Evolutionary conservation across 37 sponge, comb jelly and placozoan genomes (phyloP), one percentile per base, ranked within the genome.

Genomic region (Geodia barretti): DNA sequence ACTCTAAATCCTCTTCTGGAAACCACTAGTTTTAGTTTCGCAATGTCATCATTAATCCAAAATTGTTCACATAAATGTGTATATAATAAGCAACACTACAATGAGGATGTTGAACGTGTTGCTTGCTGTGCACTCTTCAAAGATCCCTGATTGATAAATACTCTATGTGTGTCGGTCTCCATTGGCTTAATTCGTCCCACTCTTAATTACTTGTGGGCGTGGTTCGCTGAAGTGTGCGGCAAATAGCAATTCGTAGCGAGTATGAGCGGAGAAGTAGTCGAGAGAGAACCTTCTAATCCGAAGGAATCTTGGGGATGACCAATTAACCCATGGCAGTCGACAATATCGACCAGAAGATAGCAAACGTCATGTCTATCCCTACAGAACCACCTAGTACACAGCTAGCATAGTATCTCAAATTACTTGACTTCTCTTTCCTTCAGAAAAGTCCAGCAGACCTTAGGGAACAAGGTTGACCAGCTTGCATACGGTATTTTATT

Each of bases 261-360:
- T 47, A 47, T 47, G 11, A 47, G 11, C 14, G 11, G 11, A 47
- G 84, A 70, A 8, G 75, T n/a, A 70, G 4, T 40, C 19, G 24
- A 64, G 58, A 36, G 83, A 83, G 62, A 79, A 91, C 47, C 73
- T 79, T 21, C 60, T 93, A 23, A 81, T n/a, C 92, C 0, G 79
- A 39, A 19, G 94, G 94, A 68, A 83, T 93, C 4, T 72, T 93
- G 20, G 89, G 84, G 19, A 40, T 93, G n/a, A n/a, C n/a, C n/a
- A n/a, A n/a, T 24, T 73, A 90, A 19, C 68, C 88, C 61, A 91
- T 91, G 3, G 86, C 94, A 7, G 91, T 93, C 40, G 67, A 82
- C 21, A 78, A 90, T 40, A 83, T 93, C 11, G 91, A 93, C 37
- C 59, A 61, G 28, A 82, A 85, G 67, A 90, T 93, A 0, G 60